Evolutionary conservation across 2,888 invertebrate genomes (phyloP).

Genomic region (Drosophila imparisetae): DNA sequence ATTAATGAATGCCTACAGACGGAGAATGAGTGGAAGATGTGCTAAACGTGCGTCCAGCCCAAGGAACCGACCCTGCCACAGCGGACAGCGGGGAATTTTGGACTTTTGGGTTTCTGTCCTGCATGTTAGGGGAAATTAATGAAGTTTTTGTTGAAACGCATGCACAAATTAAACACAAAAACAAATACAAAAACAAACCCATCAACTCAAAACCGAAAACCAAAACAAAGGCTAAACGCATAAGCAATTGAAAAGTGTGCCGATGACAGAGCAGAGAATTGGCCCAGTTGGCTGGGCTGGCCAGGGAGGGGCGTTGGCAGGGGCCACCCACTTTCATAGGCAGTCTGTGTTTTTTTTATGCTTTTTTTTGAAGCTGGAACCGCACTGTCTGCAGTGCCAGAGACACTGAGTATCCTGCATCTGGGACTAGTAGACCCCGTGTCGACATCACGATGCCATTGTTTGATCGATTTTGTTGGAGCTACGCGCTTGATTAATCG

Average conservation of each 20-base stretch:
- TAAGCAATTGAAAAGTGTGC: conserved; percentile 73
- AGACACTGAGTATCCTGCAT: conserved; percentile 58
- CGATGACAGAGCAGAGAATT: conserved; percentile 49
- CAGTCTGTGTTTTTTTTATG: background rate
- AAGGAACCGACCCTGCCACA: conserved; percentile 21
- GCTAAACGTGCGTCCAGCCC: conserved; percentile 79
- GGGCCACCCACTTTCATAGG: conserved; percentile 33
- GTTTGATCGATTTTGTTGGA: conserved; percentile 64
- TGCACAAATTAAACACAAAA: conserved; percentile 51
- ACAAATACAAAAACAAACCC: background rate
- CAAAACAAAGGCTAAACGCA: conserved; percentile 41
- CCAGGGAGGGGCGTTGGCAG: conserved; percentile 10
- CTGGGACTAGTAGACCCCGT: conserved; percentile 60
- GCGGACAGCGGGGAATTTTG: conserved; percentile 27
- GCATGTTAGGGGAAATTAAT: conserved; percentile 76
- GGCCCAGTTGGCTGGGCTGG: conserved; percentile 10
- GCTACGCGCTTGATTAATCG: conserved; percentile 69
- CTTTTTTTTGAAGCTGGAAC: conserved; percentile 47
- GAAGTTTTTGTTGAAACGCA: conserved; percentile 74
- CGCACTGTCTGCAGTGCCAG: conserved; percentile 62
- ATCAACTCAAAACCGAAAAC: conserved; percentile 8
- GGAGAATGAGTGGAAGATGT: conserved; percentile 53
- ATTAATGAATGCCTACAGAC: conserved; percentile 75
- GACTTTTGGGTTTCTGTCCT: conserved; percentile 33
- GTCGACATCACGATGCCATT: conserved; percentile 60